Base-by-base conservation (phyloP, 2,888 invertebrate species). In the Drosophila infuscata region DNA sequence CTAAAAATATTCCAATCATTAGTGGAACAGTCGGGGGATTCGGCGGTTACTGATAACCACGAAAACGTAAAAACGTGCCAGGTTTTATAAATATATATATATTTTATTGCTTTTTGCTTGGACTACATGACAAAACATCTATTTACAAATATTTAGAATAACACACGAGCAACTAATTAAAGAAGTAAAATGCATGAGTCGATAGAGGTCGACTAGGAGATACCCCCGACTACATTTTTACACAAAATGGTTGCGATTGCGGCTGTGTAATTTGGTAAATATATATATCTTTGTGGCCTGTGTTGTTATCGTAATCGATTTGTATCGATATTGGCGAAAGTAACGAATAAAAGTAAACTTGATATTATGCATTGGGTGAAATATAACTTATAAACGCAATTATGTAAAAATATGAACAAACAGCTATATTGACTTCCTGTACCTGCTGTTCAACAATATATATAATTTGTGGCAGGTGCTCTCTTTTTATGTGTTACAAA, bases 41-140 rank as follows among this genome's bases (percentile, higher is more conserved):
- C 8, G 33, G 32, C 29, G 51, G 51, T 38, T 59, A 62, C 54
- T 62, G 70, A 75, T 75, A 75, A 75, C 35, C 32, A 41, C 36
- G 41, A 68, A 59, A 59, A 53, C 52, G 12, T 17, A 32, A 30
- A 32, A 65, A 51, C 61, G 29, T 30, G 68, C 57, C 49, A 25
- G 15, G 15, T 25, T 25, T 25, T 46, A 46, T 46, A 46, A 25
- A 15, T 25, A 15, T 15, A 7, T 38, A 15, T 6, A 6, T 36
- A 36, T 41, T 41, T 41, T 4, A 8, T 25, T 46, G n/a, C n/a
- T 25, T 46, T 25, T 46, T 8, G 15, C 43, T 20, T 43, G 11
- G 11, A 12, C 43, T 12, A 43, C 25, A 46, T 25, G 25, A 15
- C 15, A 46, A 46, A 25, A 2, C 8, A 46, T 25, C 46, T 25